Evolutionary conservation across 2,888 invertebrate genomes (phyloP), one percentile per base, ranked within the genome.

Genomic region (Orthosia cruda): DNA sequence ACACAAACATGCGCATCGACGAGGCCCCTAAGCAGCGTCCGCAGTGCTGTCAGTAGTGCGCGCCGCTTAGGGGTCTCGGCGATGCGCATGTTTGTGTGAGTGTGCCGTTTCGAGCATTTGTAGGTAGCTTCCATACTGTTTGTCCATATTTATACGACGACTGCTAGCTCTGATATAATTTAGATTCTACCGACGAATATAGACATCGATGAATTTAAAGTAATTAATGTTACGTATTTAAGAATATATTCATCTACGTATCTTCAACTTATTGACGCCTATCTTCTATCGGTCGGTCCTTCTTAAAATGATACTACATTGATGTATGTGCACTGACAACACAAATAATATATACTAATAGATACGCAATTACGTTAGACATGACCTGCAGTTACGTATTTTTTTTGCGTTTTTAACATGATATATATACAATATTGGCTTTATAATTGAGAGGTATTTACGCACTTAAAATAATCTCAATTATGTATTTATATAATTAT

Each of bases 301-400:
- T 67, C 4, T 61, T 32, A 18, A 74, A 61, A 57, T 65, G 50
- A 45, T 79, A 16, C 32, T 62, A 32, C 3, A 52, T 12, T 45
- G 50, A 55, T 26, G 77, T 23, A 3, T 16, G n/a, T 57, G 52
- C 18, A 57, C 55, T 40, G 45, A 69, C 32, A 50, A 57, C 20
- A 47, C 5, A 59, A 52, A 59, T 59, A 79, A 61, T 52, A 72
- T 23, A 52, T 74, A 77, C n/a, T 62, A 55, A 79, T 50, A 45
- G 7, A 66, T 74, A 77, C 20, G 50, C 62, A 68, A 49, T 70
- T 67, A 69, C 45, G 70, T 54, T 66, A 69, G 58, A 70, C 74
- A 67, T 69, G 76, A 74, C 74, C 83, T 77, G 67, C 65, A 70
- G 52, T 82, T 88, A 87, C 77, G 77, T 87, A 72, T 80, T 67